Percentiles rank a stretch among this genome's conserved stretches.
Evolutionary conservation across 2,113 vertebrate genomes (phyloP).

Genomic region (Bucco capensis): DNA sequence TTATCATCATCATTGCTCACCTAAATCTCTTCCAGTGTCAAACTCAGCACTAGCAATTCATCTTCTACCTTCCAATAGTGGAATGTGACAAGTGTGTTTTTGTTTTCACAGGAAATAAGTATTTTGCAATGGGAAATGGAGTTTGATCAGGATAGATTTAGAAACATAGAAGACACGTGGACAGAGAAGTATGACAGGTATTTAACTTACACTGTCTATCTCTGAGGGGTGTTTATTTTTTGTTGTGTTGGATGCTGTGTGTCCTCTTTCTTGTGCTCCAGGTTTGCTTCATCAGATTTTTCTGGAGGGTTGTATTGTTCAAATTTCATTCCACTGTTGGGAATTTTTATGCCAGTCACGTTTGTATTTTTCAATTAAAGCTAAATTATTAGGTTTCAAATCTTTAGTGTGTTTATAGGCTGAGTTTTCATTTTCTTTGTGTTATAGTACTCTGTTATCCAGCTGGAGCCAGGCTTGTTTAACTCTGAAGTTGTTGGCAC

Average conservation of each 20-base stretch:
- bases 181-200: constrained; percentile 85
- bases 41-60: not conserved
- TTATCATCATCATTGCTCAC: not conserved
- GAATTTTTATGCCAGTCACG: not conserved
- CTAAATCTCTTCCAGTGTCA: not conserved
- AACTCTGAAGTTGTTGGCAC: not conserved
- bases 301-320: not conserved
- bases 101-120: constrained; percentile 85
- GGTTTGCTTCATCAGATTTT: not conserved
- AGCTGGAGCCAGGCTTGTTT: not conserved
- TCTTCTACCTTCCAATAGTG: not conserved
- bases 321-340: not conserved
- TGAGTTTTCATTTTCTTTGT: not conserved
- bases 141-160: constrained; percentile 87
- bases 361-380: not conserved
- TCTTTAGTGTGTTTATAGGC: not conserved
- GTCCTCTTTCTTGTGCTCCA: not conserved
- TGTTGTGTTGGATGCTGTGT: not conserved
- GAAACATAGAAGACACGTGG: constrained; percentile 85
- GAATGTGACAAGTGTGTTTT: not conserved
- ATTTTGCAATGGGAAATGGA: constrained; percentile 91
- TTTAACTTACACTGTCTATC: not conserved
- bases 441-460: not conserved
- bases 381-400: not conserved
- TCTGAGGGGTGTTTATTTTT: not conserved